Percentiles rank a stretch among this genome's conserved stretches.
Evolutionary conservation across 2,888 invertebrate genomes (phyloP).

Genomic region (Neoascia interrupta): DNA sequence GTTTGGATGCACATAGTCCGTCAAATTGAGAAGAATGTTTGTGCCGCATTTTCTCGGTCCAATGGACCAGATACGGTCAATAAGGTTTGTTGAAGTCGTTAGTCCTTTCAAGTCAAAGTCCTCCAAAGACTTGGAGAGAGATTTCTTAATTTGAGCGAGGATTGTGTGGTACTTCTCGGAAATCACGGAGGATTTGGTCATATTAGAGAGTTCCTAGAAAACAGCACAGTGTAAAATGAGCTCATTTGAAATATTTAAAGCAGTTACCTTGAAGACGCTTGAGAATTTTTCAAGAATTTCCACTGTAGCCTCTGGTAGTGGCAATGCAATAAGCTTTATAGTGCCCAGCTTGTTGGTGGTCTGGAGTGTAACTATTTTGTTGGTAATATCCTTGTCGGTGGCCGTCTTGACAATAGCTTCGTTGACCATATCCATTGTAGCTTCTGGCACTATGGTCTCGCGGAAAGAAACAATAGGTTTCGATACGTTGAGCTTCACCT

Average conservation of each 20-base stretch:
- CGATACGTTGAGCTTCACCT: conserved; percentile 93
- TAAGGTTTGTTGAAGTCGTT: conserved; percentile 80
- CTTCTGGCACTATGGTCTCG: conserved; percentile 93
- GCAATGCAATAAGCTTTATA: conserved; percentile 87
- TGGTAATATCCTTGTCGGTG: conserved; percentile 79
- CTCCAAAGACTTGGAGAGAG: conserved; percentile 83
- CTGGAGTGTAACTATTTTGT: conserved; percentile 82
- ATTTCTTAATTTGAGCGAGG: conserved; percentile 78
- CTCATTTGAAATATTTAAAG: neutral
- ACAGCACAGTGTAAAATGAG: too few species aligned
- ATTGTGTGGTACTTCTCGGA: conserved; percentile 75
- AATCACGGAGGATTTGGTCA: conserved; percentile 72
- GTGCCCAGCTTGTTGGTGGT: conserved; percentile 87
- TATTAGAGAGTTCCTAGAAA: conserved; percentile 73
- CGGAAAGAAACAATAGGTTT: conserved; percentile 97
- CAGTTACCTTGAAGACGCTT: conserved; percentile 87
- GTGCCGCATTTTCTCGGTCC: conserved; percentile 94
- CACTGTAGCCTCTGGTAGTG: conserved; percentile 87
- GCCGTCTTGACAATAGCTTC: conserved; percentile 87
- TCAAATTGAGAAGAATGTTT: conserved; percentile 92
- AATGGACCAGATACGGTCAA: conserved; percentile 92
- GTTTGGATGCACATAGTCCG: conserved; percentile 83
- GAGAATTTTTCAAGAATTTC: conserved; percentile 86
- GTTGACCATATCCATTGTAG: conserved; percentile 91
- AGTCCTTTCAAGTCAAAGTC: conserved; percentile 81